phyloP scores from a whole-genome alignment of 2,888 invertebrate genomes.

The Cosmopolites sordidus region DNA sequence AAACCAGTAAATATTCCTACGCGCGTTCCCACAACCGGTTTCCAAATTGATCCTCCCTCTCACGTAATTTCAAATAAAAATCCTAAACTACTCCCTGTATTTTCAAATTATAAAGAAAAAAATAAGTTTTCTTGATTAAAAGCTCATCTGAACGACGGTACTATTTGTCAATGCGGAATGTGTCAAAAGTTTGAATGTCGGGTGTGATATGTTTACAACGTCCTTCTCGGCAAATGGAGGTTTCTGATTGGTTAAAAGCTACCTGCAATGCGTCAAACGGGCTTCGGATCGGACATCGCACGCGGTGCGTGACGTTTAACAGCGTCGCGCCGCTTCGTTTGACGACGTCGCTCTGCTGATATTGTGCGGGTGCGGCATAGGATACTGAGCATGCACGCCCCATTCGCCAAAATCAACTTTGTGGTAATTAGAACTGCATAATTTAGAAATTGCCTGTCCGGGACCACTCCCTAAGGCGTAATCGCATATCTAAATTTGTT shows the following conservation, averaged over 20 bases:
- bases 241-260: constrained; percentile 74
- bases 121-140: no score
- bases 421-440: constrained; percentile 23
- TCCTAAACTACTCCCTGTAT: constrained; percentile 13
- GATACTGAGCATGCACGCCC: constrained; percentile 31
- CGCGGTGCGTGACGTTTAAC: constrained; percentile 39
- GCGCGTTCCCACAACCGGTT: constrained; percentile 31
- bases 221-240: constrained; percentile 53
- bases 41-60: no score
- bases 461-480: constrained; percentile 15
- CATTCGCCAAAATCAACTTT: constrained; percentile 26
- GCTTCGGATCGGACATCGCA: constrained; percentile 42
- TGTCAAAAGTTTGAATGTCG: constrained; percentile 60
- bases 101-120: no score
- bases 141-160: constrained; percentile 16
- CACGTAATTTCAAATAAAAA: neutral
- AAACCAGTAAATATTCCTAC: constrained; percentile 50
- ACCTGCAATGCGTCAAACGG: constrained; percentile 82
- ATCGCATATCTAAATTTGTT: constrained; percentile 4
- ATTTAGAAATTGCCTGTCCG: constrained; percentile 21
- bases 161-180: constrained; percentile 60
- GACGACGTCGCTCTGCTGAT: constrained; percentile 35
- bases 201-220: constrained; percentile 71
- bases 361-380: constrained; percentile 46
- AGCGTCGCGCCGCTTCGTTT: constrained; percentile 33